Conservation (phyloP, 2,113 vertebrate species). For the Taurulus bubalis region DNA sequence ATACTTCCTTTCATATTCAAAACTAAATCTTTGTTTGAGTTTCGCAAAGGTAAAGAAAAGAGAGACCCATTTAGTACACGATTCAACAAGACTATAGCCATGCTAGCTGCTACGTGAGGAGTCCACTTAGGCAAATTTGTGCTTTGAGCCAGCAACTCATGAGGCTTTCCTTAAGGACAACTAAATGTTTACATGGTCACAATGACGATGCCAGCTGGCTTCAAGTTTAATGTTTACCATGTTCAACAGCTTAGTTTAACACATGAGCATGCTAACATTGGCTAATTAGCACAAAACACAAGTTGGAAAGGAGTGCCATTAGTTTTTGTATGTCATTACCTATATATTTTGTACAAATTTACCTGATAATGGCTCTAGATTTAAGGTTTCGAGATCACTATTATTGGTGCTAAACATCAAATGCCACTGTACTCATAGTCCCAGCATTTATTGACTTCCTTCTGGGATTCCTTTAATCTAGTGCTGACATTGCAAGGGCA, state of each 20-base stretch:
- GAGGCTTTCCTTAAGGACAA: not conserved
- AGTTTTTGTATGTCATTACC: not conserved
- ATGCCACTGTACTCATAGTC: slow-evolving; percentile 7
- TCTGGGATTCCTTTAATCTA: slow-evolving; percentile 1
- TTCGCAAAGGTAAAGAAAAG: not conserved
- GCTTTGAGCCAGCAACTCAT: not conserved
- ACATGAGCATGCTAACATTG: not conserved
- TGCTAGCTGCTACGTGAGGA: not conserved
- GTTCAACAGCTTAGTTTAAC: not conserved
- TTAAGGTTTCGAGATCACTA: not conserved
- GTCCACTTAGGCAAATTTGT: not conserved
- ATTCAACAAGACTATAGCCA: not conserved
- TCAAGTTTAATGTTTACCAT: not conserved
- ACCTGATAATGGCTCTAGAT: not conserved
- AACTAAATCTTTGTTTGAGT: not conserved
- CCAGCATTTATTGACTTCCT: slow-evolving; percentile 36
- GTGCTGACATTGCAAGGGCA: slow-evolving; percentile 6
- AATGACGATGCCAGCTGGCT: not conserved
- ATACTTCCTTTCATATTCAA: not conserved
- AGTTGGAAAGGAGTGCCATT: not conserved
- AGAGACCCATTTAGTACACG: not conserved
- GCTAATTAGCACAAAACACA: not conserved
- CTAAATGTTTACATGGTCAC: not conserved
- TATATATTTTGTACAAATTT: not conserved
- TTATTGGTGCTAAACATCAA: not conserved